Conservation (phyloP, 1,140 invertebrate genomes). For the Drosophila pachea region DNA sequence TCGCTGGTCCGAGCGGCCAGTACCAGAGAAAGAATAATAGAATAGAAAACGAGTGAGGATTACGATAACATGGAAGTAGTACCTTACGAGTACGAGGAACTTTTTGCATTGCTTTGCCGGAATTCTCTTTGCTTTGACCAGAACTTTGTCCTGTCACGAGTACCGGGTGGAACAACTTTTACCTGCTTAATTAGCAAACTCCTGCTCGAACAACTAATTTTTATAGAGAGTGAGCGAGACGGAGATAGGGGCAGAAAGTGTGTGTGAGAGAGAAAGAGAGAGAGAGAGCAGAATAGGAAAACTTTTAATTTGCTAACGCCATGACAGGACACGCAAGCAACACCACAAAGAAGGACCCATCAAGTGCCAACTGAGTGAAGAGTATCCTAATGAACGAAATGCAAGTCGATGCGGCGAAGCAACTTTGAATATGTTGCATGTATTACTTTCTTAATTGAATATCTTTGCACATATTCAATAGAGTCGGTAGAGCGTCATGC, state of each 20-base stretch:
- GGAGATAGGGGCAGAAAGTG: conserved; percentile 30
- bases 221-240: conserved; percentile 55
- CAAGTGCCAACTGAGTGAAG: not conserved
- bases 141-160: conserved; percentile 32
- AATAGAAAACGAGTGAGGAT: conserved; percentile 36
- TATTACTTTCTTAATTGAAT: too few species aligned
- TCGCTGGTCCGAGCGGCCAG: conserved; percentile 47
- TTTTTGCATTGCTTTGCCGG: conserved; percentile 21
- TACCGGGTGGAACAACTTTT: conserved; percentile 52
- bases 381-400: not conserved
- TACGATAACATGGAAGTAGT: conserved; percentile 19
- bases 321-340: conserved; percentile 50
- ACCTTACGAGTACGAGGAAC: conserved; percentile 12
- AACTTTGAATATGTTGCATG: too few species aligned
- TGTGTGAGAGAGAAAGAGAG: not conserved
- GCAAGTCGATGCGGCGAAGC: not conserved
- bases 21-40: conserved; percentile 21
- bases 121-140: conserved; percentile 18
- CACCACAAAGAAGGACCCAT: not conserved
- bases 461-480: not conserved
- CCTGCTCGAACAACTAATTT: conserved; percentile 57
- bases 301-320: conserved; percentile 68
- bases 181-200: conserved; percentile 66
- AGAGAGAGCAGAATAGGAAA: conserved; percentile 48
- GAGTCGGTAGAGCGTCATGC: too few species aligned